Evolutionary conservation across 1,140 invertebrate species (phyloP), one percentile per base, ranked within the genome.

Genomic region (Polypedilum pembai): DNA sequence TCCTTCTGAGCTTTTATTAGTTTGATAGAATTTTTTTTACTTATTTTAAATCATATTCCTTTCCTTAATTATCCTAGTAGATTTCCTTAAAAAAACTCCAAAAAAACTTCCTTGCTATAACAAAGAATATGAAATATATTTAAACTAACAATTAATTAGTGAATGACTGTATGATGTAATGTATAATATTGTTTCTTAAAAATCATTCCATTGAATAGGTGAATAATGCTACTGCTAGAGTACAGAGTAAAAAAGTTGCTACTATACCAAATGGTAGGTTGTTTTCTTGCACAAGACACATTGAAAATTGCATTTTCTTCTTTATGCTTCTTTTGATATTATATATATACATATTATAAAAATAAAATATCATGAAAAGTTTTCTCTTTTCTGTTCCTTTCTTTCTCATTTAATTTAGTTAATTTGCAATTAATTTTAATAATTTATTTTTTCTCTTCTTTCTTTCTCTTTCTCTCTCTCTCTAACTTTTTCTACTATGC

Each of bases 241-340:
- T 98, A 83, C 95, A 97, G 89, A 97, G 94, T 81, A 98, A 98
- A 90, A 98, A 98, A 88, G 92, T 94, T 82, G 89, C 93, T 77
- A 88, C 94, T 80, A 89, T 96, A 83, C 94, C 94, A 79, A 94
- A 95, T 88, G 94, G 95, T 96, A 89, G 90, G 92, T 85, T 79
- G 74, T 77, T 78, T 76, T 81, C 20, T 69, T 20, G 41, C 21
- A 73, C 33, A 74, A 33, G 5, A 33, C 24, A 33, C 24, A 33
- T 33, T 33, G 24, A 33, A 33, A 33, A 33, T 33, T 33, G 24
- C 24, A 33, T 33, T 33, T 33, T 33, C 24, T 33, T 33, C 24
- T 33, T 33, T 33, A 33, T 33, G 24, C 24, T 33, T 33, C 24
- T 33, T 33, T 33, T 33, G 1, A 3, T 33, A 33, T 3, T 1